These are phyloP conservation scores for Sepiola atlantica DNA, from an alignment of 2,888 invertebrate species.

Conservation along the genomic window DNA sequence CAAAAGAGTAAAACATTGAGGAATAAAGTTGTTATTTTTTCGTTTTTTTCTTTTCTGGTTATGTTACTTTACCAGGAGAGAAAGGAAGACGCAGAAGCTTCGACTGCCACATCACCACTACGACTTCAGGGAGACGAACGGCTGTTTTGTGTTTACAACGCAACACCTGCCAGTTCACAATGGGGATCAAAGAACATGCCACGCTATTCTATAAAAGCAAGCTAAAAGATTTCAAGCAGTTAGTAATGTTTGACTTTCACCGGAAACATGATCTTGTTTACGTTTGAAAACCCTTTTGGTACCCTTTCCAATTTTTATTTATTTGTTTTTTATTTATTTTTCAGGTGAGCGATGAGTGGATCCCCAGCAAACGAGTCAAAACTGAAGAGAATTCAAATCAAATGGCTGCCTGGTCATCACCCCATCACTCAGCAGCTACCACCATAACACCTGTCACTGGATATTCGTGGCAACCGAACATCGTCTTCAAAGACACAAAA, in stretches of 20 bases:
- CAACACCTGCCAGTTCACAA: too few species aligned
- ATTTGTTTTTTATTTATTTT: neutral
- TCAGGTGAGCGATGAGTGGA: constrained; percentile 55
- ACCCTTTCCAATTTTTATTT: neutral
- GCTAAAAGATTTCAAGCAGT: too few species aligned
- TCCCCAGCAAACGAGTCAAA: constrained; percentile 59
- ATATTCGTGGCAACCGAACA: constrained; percentile 66
- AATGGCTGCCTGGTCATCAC: constrained; percentile 52
- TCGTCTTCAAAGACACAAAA: constrained; percentile 65
- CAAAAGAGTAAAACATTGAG: too few species aligned
- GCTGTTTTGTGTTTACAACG: too few species aligned
- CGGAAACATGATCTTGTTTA: neutral
- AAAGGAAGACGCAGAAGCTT: too few species aligned
- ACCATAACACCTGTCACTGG: constrained; percentile 61
- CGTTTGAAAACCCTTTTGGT: neutral
- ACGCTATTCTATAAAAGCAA: too few species aligned
- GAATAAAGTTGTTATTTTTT: too few species aligned
- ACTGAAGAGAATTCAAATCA: constrained; percentile 55
- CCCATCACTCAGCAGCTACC: constrained; percentile 50
- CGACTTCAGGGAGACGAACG: too few species aligned
- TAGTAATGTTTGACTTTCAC: neutral
- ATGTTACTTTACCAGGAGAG: too few species aligned
- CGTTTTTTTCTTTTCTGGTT: too few species aligned
- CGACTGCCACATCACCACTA: too few species aligned
- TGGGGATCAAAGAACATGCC: too few species aligned